Conservation (phyloP, 2,888 invertebrate genomes). For the Agrotis puta region DNA sequence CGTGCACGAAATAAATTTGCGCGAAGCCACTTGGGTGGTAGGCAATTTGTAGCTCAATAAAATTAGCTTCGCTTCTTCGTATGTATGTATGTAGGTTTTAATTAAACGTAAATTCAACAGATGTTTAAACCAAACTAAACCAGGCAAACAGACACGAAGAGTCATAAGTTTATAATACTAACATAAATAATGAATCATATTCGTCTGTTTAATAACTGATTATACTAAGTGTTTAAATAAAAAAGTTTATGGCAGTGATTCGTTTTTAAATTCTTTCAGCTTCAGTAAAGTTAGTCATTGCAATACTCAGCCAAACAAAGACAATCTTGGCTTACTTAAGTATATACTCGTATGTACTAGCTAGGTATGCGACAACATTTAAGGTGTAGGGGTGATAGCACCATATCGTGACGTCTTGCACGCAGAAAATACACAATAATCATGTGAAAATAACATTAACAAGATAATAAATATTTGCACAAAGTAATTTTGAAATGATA, state of each 20-base stretch:
- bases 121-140: slow-evolving; percentile 7
- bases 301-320: not conserved
- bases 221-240: not conserved
- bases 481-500: no score
- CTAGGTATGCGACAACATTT: no score
- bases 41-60: slow-evolving; percentile 6
- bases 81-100: not conserved
- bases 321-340: not conserved
- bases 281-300: not conserved
- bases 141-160: slow-evolving; percentile 2
- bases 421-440: no score
- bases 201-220: slow-evolving; percentile 1
- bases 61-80: slow-evolving; percentile 3
- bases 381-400: no score
- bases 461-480: no score
- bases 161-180: not conserved
- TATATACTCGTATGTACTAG: not conserved
- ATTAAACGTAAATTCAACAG: slow-evolving; percentile 1
- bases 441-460: no score
- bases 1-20: not conserved
- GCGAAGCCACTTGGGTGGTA: not conserved
- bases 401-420: no score
- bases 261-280: not conserved
- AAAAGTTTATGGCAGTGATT: slow-evolving; percentile 6
- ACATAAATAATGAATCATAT: not conserved